phyloP scores from a whole-genome alignment of 2,113 vertebrate species.

The Halichoerus grypus region DNA sequence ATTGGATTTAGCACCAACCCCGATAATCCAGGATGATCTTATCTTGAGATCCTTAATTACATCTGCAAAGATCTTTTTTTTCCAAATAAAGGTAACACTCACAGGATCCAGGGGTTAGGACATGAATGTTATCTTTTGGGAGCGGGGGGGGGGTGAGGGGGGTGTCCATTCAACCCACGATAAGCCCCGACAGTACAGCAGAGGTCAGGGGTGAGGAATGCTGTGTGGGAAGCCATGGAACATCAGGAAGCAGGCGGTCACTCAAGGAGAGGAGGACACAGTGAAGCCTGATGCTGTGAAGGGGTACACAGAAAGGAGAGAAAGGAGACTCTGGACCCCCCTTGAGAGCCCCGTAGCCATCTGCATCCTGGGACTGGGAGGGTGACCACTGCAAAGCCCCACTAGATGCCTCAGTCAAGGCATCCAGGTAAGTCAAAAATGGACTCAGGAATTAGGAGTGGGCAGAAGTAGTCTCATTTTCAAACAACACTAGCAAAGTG shows the following conservation, averaged over 20 bases:
- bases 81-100: not conserved
- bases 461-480: not conserved
- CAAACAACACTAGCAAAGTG: not conserved
- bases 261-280: not conserved
- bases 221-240: not conserved
- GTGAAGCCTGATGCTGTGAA: not conserved
- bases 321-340: not conserved
- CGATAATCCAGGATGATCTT: not conserved
- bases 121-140: not conserved
- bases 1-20: not conserved
- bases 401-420: not conserved
- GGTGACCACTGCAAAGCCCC: not conserved
- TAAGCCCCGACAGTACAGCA: not conserved
- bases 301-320: not conserved
- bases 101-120: not conserved
- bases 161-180: not conserved
- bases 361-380: not conserved
- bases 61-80: not conserved
- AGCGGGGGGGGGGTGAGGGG: not conserved
- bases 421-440: not conserved
- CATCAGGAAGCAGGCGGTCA: not conserved
- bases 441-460: not conserved
- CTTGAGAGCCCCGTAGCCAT: not conserved
- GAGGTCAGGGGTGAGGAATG: not conserved
- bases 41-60: constrained; percentile 10